Base-by-base conservation (phyloP, 2,113 vertebrate genomes). In the Sinocyclocheilus anshuiensis region DNA sequence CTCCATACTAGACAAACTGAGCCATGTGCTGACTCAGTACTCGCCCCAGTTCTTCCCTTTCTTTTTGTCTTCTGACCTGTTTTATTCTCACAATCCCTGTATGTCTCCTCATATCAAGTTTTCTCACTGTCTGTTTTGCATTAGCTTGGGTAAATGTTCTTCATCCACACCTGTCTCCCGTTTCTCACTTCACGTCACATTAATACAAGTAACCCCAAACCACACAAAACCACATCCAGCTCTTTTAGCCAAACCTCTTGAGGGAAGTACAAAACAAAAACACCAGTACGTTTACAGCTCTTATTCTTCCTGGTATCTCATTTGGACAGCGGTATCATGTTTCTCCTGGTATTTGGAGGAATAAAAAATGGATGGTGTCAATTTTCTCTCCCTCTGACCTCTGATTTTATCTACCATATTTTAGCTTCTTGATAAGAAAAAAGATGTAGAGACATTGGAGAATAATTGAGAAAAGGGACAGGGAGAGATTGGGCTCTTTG, bases 311-410 rank as follows among this genome's bases (percentile, higher is more conserved):
- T 61, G 22, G 20, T 4, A 61, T 61, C 57, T 75, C 72, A 48
- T 75, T 75, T 75, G 5, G 33, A 48, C 22, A 75, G 22, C 45
- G 13, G 42, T 48, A 24, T 48, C 72, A 8, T 75, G 39, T 45
- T 75, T 75, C 72, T 76, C 42, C 42, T 76, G 74, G 22, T 76
- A 76, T 76, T 76, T 76, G n/a, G n/a, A 24, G 12, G 74, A 76
- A 76, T 13, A 76, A 48, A 76, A 48, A 76, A 1, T 1, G n/a
- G 6, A 26, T 76, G 12, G 22, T 48, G 74, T 26, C 12, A 26
- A 48, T 76, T 48, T 76, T 48, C 42, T 22, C 22, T 48, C 72
- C n/a, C 42, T 76, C 72, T 76, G 42, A 48, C 39, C 72, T 76
- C 22, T 42, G 42, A 76, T 48, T 76, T 75, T 48, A 75, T 45